Percentiles rank a stretch among this genome's conserved stretches.
Conservation (phyloP, 2,888 invertebrate genomes). For the Prenolepis imparis region DNA sequence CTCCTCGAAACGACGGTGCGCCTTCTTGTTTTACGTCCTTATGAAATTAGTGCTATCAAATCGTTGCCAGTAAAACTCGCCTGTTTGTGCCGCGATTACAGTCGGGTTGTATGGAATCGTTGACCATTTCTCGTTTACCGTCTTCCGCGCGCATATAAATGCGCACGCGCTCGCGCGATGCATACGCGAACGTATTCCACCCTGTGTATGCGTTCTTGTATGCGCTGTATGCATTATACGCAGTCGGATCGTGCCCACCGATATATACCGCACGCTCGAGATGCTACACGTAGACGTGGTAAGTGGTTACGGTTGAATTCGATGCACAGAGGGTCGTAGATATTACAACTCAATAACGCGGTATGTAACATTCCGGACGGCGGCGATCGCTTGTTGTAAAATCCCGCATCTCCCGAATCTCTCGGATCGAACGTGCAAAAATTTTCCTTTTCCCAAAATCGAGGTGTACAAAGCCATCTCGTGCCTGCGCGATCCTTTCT, state of each 20-base stretch:
- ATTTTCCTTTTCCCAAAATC: conserved; percentile 16
- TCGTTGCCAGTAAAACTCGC: conserved; percentile 50
- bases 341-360: conserved; percentile 38
- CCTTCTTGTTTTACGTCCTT: conserved; percentile 46
- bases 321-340: conserved; percentile 15
- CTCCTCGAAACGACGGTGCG: conserved; percentile 37
- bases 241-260: conserved; percentile 61
- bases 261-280: conserved; percentile 41
- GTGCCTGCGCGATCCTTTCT: neutral
- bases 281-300: conserved; percentile 57
- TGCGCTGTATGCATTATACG: conserved; percentile 57
- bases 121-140: conserved; percentile 62
- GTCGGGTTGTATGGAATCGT: conserved; percentile 9
- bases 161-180: conserved; percentile 63
- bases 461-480: neutral
- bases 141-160: conserved; percentile 65
- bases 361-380: conserved; percentile 23
- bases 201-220: neutral
- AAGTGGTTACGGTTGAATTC: conserved; percentile 46
- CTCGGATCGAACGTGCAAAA: conserved; percentile 36
- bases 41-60: conserved; percentile 55
- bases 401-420: neutral
- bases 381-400: conserved; percentile 20
- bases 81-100: conserved; percentile 26
- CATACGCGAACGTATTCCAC: conserved; percentile 58